Percentiles rank a stretch among this genome's conserved stretches.
Evolutionary conservation across 2,113 vertebrate species (phyloP).

Genomic region (Loxodonta africana): DNA sequence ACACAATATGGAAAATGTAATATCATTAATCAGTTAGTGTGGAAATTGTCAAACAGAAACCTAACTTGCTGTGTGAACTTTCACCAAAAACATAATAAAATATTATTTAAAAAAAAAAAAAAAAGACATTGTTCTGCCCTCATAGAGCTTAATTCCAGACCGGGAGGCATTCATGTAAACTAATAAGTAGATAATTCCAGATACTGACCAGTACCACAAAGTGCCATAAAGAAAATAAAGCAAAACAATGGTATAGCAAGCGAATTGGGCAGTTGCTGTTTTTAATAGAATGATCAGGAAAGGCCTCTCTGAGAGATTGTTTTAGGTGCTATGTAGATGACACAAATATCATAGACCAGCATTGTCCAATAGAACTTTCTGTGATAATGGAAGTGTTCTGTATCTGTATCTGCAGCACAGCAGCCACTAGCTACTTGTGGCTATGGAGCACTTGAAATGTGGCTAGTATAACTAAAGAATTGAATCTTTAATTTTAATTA

Average conservation of each 20-base stretch:
- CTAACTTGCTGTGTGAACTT: too few species aligned
- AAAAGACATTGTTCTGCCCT: not conserved
- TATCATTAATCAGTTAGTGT: too few species aligned
- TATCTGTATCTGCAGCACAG: not conserved
- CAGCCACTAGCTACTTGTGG: too few species aligned
- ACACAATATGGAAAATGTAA: too few species aligned
- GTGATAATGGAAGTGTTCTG: not conserved
- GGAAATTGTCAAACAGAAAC: too few species aligned
- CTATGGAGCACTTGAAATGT: too few species aligned
- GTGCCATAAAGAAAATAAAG: not conserved
- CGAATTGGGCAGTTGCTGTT: not conserved
- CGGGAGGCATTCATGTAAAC: not conserved
- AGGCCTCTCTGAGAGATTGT: not conserved
- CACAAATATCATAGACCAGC: not conserved
- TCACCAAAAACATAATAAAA: too few species aligned
- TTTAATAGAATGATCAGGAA: not conserved
- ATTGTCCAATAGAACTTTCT: not conserved
- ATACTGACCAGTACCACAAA: not conserved
- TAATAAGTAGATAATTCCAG: not conserved
- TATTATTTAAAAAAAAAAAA: too few species aligned
- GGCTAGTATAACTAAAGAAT: too few species aligned
- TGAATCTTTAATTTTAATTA: too few species aligned
- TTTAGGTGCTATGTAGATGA: not conserved
- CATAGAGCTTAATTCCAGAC: not conserved
- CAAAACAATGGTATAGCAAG: not conserved